phyloP scores from a whole-genome alignment of 2,888 invertebrate species.

The Cerastis leucographa region DNA sequence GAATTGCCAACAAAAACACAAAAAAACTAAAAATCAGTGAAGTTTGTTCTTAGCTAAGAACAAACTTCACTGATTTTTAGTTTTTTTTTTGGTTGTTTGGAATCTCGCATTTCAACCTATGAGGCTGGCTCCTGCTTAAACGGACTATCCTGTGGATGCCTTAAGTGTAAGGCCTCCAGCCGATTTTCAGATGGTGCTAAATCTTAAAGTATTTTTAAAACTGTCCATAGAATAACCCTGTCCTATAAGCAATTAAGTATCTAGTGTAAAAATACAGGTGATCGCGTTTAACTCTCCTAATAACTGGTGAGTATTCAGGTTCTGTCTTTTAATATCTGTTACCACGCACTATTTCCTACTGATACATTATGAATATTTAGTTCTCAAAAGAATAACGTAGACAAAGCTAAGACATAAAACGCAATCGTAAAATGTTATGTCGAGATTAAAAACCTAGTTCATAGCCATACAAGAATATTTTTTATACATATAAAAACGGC shows the following conservation, averaged over 20 bases:
- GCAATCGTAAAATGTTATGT: constrained; percentile 39
- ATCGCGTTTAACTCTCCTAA: neutral
- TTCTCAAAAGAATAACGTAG: constrained; percentile 14
- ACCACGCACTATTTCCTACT: constrained; percentile 12
- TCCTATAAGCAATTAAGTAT: neutral
- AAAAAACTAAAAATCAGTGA: neutral
- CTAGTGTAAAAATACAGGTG: neutral
- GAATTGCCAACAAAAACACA: too few species aligned
- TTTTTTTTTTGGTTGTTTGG: too few species aligned
- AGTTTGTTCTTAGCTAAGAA: neutral
- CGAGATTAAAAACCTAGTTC: constrained; percentile 51
- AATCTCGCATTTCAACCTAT: too few species aligned
- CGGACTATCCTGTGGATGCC: too few species aligned
- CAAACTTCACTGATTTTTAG: neutral
- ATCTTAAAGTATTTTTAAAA: neutral
- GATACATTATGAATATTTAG: constrained; percentile 38
- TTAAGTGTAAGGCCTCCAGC: too few species aligned
- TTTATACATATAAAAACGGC: constrained; percentile 48
- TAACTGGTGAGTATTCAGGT: neutral
- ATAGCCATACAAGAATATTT: constrained; percentile 32
- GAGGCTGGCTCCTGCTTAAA: too few species aligned
- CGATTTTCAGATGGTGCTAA: neutral
- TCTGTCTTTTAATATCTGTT: neutral
- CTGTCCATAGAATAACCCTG: neutral
- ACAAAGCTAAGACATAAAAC: constrained; percentile 36